Conservation (phyloP, 1,140 invertebrate genomes). For the Tribolium madens region DNA sequence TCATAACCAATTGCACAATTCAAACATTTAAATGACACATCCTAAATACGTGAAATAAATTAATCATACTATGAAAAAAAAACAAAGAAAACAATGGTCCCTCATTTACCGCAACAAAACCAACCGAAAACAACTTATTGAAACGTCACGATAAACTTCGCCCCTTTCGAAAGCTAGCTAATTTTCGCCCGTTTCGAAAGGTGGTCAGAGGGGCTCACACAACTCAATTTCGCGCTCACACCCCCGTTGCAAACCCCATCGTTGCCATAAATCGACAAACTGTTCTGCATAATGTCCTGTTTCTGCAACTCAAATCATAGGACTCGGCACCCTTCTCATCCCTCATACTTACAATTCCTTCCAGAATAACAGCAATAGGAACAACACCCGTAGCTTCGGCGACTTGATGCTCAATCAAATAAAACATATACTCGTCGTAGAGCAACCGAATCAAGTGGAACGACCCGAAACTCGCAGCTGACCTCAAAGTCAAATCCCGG, state of each 20-base stretch:
- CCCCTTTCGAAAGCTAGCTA: slow-evolving; percentile 61
- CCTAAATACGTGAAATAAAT: slow-evolving; percentile 18
- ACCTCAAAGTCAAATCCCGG: slow-evolving; percentile 92
- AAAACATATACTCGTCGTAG: slow-evolving; percentile 99
- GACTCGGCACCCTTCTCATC: neutral
- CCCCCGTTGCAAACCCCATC: slow-evolving; percentile 59
- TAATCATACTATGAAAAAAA: slow-evolving; percentile 16
- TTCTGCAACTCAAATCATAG: slow-evolving; percentile 54
- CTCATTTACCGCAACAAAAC: slow-evolving; percentile 22
- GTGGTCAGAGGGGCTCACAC: slow-evolving; percentile 62
- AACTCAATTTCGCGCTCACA: slow-evolving; percentile 57
- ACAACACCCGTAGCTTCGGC: slow-evolving; percentile 90
- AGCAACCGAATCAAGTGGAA: slow-evolving; percentile 98
- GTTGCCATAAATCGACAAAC: slow-evolving; percentile 59
- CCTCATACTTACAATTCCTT: slow-evolving; percentile 73
- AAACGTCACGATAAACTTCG: slow-evolving; percentile 39
- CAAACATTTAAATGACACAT: slow-evolving; percentile 34
- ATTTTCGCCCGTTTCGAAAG: slow-evolving; percentile 63
- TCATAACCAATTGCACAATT: slow-evolving; percentile 52
- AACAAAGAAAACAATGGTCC: slow-evolving; percentile 43
- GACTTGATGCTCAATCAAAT: slow-evolving; percentile 96
- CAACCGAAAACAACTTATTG: slow-evolving; percentile 3
- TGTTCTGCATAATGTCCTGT: slow-evolving; percentile 63
- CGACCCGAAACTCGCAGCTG: slow-evolving; percentile 97
- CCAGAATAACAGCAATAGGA: slow-evolving; percentile 91